Base-by-base conservation (phyloP, 2,888 invertebrate genomes). In the Phorcus lineatus region DNA sequence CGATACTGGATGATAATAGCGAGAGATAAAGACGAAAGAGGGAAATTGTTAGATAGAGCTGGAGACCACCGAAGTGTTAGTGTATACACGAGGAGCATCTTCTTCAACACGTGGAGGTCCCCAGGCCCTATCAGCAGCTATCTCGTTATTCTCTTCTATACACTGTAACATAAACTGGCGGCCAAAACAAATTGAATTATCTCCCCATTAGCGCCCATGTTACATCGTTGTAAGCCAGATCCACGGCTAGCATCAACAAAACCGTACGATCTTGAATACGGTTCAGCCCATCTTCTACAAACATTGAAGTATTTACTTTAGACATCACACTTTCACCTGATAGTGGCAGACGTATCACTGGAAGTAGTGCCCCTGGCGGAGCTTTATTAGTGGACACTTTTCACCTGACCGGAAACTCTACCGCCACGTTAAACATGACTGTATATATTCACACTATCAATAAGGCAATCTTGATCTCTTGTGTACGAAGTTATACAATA, bases 81-180 rank as follows among this genome's bases (percentile, higher is more conserved):
- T 24, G 62, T 62, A 28, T 62, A 62, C 62, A 28, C 11, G 28
- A 2, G 24, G 62, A 24, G 17, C 28, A 62, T 62, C 62, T 62
- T 47, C 62, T 13, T 24, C 24, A 28, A 62, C 62, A 28, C 28
- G 62, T 22, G 16, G 62, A 28, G 62, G 62, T 62, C 28, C 62
- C 62, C 28, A 16, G 3, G 62, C 28, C 28, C 28, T 62, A 62
- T 62, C 62, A 62, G 62, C 62, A 16, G 62, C 11, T 62, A 62
- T 62, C 62, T 62, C 28, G 28, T 24, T 24, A 24, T 62, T 16
- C 16, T 28, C 62, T 62, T 28, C 28, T 24, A 62, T 62, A 62
- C 28, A 62, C 62, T 62, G 62, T 62, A 62, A 62, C 62, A 62
- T 62, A 62, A 62, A 62, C 62, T 24, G 62, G 62, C 62, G 62